Base-by-base conservation (phyloP, 2,797 vertebrate genomes). In the Enteromius paludinosus region DNA sequence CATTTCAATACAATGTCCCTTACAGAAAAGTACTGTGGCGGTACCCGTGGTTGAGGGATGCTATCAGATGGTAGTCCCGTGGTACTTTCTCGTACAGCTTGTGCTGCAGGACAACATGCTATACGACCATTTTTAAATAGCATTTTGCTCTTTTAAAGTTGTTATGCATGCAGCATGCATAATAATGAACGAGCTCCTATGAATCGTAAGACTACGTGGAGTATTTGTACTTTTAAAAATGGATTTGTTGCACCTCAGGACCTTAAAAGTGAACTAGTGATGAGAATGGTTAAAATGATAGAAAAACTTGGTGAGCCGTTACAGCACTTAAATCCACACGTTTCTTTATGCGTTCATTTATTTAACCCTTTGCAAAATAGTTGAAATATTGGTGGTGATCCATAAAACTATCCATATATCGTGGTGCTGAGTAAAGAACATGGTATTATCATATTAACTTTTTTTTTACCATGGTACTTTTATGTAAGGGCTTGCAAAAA, bases 401-500 rank as follows among this genome's bases (percentile, higher is more conserved):
- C 35, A 41, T 41, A 41, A 38, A 66, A 6, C 3, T 23, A 74
- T 74, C 52, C 33, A 25, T 47, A 45, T 33, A n/a, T 9, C 1
- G 25, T 69, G 62, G 76, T 68, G 49, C 30, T 2, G 71, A 73
- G 28, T 35, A 25, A 71, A 45, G 23, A 54, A 15, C 77, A 79
- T 69, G 64, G 33, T 56, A 69, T 56, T 28, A 41, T 68, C 11
- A 43, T 1, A 43, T 43, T 12, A 3, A 14, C 41, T 12, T 12
- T 43, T 41, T 35, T 41, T 43, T 43, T 43, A 11, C 41, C 41
- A 43, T 43, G 41, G 41, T 43, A 71, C 65, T 70, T 80, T 61
- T 72, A 61, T 81, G 79, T 72, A 62, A 69, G 66, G 54, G 41
- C 25, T 84, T 43, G 20, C 69, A 83, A 73, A 78, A 83, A 69